Evolutionary conservation across 2,888 invertebrate species (phyloP), one percentile per base, ranked within the genome.

Genomic region (Volucella inanis): DNA sequence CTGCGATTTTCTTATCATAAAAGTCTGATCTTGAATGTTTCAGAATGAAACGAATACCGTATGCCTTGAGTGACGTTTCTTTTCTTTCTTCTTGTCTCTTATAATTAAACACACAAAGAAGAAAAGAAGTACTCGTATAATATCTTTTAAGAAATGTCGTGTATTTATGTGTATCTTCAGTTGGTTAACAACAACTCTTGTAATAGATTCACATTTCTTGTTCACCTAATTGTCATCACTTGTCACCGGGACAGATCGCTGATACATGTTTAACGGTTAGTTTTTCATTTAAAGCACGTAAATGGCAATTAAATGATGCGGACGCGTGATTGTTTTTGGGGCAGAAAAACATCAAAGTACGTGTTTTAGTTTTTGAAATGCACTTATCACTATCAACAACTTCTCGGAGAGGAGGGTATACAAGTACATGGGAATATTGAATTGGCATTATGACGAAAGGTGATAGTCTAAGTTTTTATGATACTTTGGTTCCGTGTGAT

Each of bases 221-320:
- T 64, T 80, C 39, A 18, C 22, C 43, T 72, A 54, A 82, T 82
- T 67, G 77, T 68, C 18, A 43, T 55, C 41, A 41, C 11, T 59
- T 39, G n/a, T 14, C 39, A 2, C 14, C 3, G 39, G 54, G 12
- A 39, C 38, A 14, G 31, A 31, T 31, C 31, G 2, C 18, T 22
- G 18, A 22, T 22, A 3, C 18, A 22, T 22, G 18, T 52, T 41
- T 41, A 45, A n/a, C 8, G 8, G 22, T 15, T 71, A 22, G 11
- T 71, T 77, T 72, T 45, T 14, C 43, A 39, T 57, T 57, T 72
- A 12, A 74, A 50, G 68, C 83, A 83, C 83, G 78, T 83, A 78
- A 45, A 50, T 54, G 67, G 45, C 43, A 78, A 61, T 72, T 82
- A 52, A 52, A 68, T 68, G 62, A 67, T 67, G 22, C 45, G 31